These are phyloP conservation scores for Ischnus inquisitorius DNA, from an alignment of 2,888 invertebrate species.

Conservation along the genomic window DNA sequence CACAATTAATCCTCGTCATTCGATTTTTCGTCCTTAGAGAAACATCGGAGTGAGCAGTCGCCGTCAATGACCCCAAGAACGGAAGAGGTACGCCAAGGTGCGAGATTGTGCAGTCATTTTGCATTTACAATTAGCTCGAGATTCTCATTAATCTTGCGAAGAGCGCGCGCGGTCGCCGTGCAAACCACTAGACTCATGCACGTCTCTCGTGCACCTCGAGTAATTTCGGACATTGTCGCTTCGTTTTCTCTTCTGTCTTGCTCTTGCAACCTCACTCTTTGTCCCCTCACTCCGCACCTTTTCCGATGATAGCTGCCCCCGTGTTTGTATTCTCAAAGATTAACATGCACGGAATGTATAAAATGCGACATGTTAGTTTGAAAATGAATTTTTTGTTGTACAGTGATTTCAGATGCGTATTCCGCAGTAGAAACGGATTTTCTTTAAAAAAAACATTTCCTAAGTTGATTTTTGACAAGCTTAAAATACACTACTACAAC, in stretches of 20 bases:
- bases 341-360: neutral
- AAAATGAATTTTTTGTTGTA: no score
- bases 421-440: no score
- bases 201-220: neutral
- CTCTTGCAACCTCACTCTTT: neutral
- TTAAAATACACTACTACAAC: no score
- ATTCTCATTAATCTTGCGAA: neutral
- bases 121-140: conserved; percentile 19
- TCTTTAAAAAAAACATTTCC: no score
- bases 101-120: conserved; percentile 8
- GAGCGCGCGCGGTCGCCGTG: neutral
- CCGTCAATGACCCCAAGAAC: neutral
- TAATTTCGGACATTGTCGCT: neutral
- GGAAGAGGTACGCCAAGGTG: neutral
- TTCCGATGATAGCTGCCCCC: neutral
- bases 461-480: no score
- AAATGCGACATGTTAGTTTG: no score
- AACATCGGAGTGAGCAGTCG: neutral
- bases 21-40: neutral
- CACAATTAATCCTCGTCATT: neutral
- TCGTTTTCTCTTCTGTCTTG: neutral
- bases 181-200: neutral
- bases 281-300: neutral
- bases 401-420: no score
- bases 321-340: conserved; percentile 1